A percentile compares a stretch with the other conserved stretches of the same genome.
These are phyloP conservation scores for Drosophila subsilvestris DNA, from an alignment of 2,888 invertebrate species.

Conservation along the genomic window DNA sequence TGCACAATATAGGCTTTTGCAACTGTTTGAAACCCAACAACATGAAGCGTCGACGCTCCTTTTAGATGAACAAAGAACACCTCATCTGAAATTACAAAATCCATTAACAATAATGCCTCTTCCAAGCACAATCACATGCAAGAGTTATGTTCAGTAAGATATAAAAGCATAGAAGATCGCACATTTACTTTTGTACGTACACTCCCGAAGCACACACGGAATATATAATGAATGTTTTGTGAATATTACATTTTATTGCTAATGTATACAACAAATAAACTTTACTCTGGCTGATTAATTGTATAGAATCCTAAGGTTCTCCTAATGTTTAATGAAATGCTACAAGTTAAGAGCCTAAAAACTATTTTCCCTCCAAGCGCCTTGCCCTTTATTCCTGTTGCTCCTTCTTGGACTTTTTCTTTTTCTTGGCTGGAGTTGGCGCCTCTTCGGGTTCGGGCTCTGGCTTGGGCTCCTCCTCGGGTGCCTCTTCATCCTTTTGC, in stretches of 20 bases:
- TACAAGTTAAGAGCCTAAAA: constrained; percentile 31
- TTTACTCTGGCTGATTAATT: constrained; percentile 30
- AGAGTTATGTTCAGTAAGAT: not conserved
- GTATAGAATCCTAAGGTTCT: constrained; percentile 32
- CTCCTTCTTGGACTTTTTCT: constrained; percentile 44
- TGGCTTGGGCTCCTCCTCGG: constrained; percentile 47
- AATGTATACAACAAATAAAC: constrained; percentile 60
- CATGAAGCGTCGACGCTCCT: too few relatives aligned
- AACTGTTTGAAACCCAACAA: too few relatives aligned
- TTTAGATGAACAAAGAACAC: too few relatives aligned
- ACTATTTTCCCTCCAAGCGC: constrained; percentile 16
- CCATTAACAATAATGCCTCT: too few relatives aligned
- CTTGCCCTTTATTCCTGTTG: constrained; percentile 32
- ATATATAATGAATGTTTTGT: not conserved
- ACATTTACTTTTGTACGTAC: too few relatives aligned
- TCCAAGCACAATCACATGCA: not conserved
- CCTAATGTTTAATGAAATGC: constrained; percentile 46
- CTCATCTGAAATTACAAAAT: too few relatives aligned
- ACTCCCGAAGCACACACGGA: not conserved
- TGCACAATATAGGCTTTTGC: too few relatives aligned
- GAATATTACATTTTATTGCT: constrained; percentile 66
- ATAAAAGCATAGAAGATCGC: not conserved
- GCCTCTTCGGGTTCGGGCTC: constrained; percentile 41
- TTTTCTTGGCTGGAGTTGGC: constrained; percentile 51
- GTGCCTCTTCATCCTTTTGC: constrained; percentile 69